A percentile compares a stretch with the other conserved stretches of the same genome.
These are phyloP conservation scores for Rhinopomastus cyanomelas DNA, from an alignment of 2,113 vertebrate species.

Conservation along the genomic window DNA sequence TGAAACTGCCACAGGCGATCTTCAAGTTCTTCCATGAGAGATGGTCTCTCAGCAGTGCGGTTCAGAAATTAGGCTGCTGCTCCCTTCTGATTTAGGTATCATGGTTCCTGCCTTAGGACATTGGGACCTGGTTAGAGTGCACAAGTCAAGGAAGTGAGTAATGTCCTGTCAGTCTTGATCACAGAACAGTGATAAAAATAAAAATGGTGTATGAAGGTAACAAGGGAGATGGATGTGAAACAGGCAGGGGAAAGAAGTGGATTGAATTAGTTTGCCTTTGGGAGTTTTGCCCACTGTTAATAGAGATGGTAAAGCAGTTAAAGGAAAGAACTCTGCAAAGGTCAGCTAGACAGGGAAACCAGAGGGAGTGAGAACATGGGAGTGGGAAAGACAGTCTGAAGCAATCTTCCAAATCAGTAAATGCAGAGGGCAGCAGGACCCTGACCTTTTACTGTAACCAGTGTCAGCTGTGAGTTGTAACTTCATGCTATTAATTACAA, in stretches of 20 bases:
- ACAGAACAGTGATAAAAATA: not conserved
- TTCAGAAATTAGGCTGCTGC: not conserved
- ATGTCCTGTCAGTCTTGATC: not conserved
- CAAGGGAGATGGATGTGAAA: not conserved
- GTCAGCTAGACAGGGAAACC: slow-evolving; percentile 17
- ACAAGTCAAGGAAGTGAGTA: not conserved
- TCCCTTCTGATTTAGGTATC: not conserved
- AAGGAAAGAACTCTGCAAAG: slow-evolving; percentile 23
- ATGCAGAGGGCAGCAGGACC: slow-evolving; percentile 20
- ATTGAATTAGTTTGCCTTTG: not conserved
- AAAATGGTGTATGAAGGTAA: not conserved
- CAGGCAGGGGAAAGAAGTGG: not conserved
- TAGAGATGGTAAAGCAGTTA: not conserved
- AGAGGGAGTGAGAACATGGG: not conserved
- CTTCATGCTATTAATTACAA: slow-evolving; percentile 58
- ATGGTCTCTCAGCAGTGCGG: accelerated
- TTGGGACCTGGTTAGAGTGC: not conserved
- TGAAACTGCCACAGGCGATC: not conserved
- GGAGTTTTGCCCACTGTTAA: not conserved
- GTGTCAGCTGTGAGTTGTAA: slow-evolving; percentile 57
- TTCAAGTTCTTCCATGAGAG: not conserved
- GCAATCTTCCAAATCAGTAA: slow-evolving; percentile 46
- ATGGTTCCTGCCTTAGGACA: not conserved
- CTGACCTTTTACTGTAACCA: slow-evolving; percentile 46
- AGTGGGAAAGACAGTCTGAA: not conserved